Evolutionary conservation across 1,140 invertebrate genomes (phyloP).

Genomic region (Babylonia areolata): DNA sequence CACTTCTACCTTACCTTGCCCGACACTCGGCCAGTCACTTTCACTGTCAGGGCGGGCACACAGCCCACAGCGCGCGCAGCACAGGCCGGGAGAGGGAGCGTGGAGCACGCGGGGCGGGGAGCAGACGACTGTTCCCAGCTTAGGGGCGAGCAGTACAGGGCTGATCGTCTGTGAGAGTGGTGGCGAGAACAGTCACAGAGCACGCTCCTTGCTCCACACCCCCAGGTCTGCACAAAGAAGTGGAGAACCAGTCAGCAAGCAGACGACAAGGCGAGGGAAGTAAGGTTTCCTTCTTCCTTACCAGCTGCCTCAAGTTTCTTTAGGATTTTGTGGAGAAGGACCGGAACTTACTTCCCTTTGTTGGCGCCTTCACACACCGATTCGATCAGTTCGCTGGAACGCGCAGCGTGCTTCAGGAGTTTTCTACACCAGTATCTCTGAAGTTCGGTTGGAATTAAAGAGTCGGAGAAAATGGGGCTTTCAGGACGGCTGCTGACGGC

Average conservation of each 20-base stretch:
- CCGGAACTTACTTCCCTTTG: not conserved
- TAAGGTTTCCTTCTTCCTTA: not conserved
- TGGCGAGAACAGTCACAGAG: not conserved
- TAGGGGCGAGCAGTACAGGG: not conserved
- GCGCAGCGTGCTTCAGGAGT: not conserved
- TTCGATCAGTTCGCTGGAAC: not conserved
- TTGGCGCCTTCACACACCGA: not conserved
- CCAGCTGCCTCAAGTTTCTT: not conserved
- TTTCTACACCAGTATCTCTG: not conserved
- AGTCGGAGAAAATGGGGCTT: slow-evolving; percentile 19
- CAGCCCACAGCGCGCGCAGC: slow-evolving; percentile 3
- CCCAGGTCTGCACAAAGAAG: not conserved
- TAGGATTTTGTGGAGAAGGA: not conserved
- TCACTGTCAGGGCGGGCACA: too few species aligned
- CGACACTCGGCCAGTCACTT: too few species aligned
- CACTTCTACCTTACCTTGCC: too few species aligned
- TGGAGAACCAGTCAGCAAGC: not conserved
- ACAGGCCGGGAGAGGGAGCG: not conserved
- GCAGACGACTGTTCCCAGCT: not conserved
- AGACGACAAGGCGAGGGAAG: not conserved
- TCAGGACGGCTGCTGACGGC: not conserved
- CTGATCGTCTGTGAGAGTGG: not conserved
- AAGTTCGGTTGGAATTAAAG: not conserved
- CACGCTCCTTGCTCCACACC: not conserved
- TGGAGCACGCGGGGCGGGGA: not conserved